A percentile compares a stretch with the other conserved stretches of the same genome.
Evolutionary conservation across 2,797 vertebrate genomes (phyloP).

Genomic region (Eutrigla gurnardus): DNA sequence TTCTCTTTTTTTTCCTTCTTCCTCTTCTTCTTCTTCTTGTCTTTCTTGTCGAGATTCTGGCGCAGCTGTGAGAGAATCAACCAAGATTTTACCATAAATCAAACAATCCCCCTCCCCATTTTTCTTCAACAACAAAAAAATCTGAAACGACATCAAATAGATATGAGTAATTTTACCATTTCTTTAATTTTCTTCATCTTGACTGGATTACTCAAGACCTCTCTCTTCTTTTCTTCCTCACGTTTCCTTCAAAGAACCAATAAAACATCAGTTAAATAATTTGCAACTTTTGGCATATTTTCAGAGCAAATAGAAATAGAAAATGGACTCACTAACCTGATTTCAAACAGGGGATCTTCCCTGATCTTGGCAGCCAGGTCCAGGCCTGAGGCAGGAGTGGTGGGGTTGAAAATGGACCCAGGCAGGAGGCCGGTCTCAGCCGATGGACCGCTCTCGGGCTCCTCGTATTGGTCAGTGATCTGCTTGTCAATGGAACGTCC

Average conservation of each 20-base stretch:
- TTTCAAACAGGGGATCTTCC: conserved; percentile 95
- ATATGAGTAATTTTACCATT: conserved; percentile 80
- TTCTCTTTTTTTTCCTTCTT: conserved; percentile 89
- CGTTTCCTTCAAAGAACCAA: conserved; percentile 86
- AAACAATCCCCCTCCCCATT: neutral
- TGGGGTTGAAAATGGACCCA: conserved; percentile 90
- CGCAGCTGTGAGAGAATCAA: conserved; percentile 83
- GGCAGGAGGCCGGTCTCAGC: conserved; percentile 92
- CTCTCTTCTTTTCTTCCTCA: conserved; percentile 95
- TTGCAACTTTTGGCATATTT: neutral
- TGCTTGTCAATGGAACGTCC: conserved; percentile 96
- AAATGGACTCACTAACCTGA: conserved; percentile 83
- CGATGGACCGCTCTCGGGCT: conserved; percentile 89
- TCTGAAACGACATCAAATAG: neutral
- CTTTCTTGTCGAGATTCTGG: conserved; percentile 89
- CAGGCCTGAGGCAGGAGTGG: conserved; percentile 85
- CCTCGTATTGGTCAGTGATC: conserved; percentile 90
- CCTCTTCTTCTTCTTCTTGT: conserved; percentile 87
- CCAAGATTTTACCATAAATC: neutral
- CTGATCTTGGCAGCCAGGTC: conserved; percentile 96
- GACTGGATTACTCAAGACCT: conserved; percentile 94
- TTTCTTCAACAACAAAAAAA: neutral
- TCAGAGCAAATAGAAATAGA: neutral
- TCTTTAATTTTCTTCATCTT: conserved; percentile 98
- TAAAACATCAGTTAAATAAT: neutral